Percentiles rank a stretch among this genome's conserved stretches.
Conservation (phyloP, 2,113 vertebrate species). For the Empidonax alnorum region DNA sequence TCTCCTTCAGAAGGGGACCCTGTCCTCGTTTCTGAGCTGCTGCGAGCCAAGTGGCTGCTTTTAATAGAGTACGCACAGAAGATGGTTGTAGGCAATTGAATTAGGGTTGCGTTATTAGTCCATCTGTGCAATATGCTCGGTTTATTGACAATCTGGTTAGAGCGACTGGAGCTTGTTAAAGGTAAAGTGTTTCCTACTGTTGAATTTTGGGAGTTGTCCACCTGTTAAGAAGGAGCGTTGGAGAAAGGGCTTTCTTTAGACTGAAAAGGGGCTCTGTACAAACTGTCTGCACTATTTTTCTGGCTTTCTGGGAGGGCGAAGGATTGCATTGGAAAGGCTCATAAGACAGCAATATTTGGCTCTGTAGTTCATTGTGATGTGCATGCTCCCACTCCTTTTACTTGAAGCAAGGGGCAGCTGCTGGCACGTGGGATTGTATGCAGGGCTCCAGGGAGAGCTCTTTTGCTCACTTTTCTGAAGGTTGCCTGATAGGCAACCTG, state of each 20-base stretch:
- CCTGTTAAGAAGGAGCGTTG: background rate
- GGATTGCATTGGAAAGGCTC: background rate
- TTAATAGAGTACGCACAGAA: constrained; percentile 69
- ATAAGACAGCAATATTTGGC: background rate
- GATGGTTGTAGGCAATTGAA: constrained; percentile 73
- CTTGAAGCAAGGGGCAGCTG: background rate
- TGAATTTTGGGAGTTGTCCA: constrained; percentile 30
- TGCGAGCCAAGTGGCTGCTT: constrained; percentile 58
- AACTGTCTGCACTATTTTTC: background rate
- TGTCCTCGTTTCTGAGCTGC: constrained; percentile 57
- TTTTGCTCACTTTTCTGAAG: background rate
- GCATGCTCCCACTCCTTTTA: accelerated
- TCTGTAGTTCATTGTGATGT: background rate
- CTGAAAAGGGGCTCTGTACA: background rate
- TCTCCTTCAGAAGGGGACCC: constrained; percentile 47
- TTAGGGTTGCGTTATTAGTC: constrained; percentile 69
- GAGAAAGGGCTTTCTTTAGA: background rate
- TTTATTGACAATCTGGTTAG: constrained; percentile 72
- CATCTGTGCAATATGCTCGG: constrained; percentile 72
- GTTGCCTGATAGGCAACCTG: background rate
- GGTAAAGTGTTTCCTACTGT: constrained; percentile 52
- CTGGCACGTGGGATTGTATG: background rate
- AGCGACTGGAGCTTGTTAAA: constrained; percentile 61
- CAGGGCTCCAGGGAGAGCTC: background rate
- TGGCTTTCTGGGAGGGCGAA: background rate